Evolutionary conservation across 2,888 invertebrate genomes (phyloP), one percentile per base, ranked within the genome.

Genomic region (Molanna angustata): DNA sequence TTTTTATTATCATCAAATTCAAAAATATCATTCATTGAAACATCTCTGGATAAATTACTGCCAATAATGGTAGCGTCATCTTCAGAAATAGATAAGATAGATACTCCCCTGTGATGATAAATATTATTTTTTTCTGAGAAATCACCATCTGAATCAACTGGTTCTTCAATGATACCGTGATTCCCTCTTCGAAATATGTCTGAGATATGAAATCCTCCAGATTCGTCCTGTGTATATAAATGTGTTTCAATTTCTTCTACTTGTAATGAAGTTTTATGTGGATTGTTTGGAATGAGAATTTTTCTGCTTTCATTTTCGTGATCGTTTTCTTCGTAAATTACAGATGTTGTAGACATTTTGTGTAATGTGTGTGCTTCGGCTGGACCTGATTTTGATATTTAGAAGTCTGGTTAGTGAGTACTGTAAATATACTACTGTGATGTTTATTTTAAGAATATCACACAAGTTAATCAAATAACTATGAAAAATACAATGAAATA

Each of bases 321-420:
- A 33, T 61, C 59, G 33, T 67, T 62, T 63, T 79, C 79, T 62
- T 80, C 80, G 63, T 79, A 80, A 68, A 77, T 78, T 55, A 81
- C 75, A 55, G 80, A 76, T 41, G 78, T 80, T 48, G 82, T 76
- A 46, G 76, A 80, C 78, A 82, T 80, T 78, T 80, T 82, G 75
- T 82, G 82, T 69, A 83, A 77, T 61, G 80, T 78, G 69, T 79
- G 83, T 63, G 79, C 78, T 76, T 83, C 83, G 61, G 82, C 82
- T 62, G 83, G 81, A 81, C 83, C 83, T 84, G 39, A n/a, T n/a
- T n/a, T n/a, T n/a, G n/a, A n/a, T n/a, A n/a, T n/a, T n/a, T n/a
- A n/a, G n/a, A n/a, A n/a, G n/a, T n/a, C n/a, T n/a, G 46, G 56
- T 58, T 56, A 56, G 56, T 54, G 19, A 54, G 54, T 39, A 54